phyloP scores from a whole-genome alignment of 2,888 invertebrate genomes.

The Drosophila affinis region DNA sequence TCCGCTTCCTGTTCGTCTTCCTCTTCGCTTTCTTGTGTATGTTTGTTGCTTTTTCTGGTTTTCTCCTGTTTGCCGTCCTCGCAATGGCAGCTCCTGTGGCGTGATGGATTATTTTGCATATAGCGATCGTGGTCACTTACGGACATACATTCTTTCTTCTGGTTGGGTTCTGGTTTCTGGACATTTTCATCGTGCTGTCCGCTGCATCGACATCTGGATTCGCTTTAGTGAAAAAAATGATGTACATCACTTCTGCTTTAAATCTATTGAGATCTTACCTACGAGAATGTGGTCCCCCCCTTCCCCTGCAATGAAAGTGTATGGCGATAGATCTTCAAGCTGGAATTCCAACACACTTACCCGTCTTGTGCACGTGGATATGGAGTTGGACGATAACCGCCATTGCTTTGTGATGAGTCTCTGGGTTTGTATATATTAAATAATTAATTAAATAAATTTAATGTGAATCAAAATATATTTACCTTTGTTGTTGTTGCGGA shows the following conservation, averaged over 20 bases:
- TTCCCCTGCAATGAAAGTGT: neutral
- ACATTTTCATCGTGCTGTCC: neutral
- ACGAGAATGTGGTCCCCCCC: too few species aligned
- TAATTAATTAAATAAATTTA: neutral
- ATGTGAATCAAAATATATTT: neutral
- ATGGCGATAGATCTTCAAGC: neutral
- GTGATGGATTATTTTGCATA: constrained; percentile 5
- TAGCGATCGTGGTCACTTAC: constrained; percentile 4
- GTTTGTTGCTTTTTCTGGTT: neutral
- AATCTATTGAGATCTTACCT: neutral
- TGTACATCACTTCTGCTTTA: neutral
- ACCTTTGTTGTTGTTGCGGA: neutral
- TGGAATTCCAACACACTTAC: neutral
- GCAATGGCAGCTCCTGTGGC: neutral
- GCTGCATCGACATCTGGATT: neutral
- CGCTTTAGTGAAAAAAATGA: neutral
- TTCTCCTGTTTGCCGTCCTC: neutral
- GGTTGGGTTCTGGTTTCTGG: neutral
- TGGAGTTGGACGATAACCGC: neutral
- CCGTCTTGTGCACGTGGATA: neutral
- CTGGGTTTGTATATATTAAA: neutral
- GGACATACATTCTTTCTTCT: neutral
- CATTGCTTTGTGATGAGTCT: neutral
- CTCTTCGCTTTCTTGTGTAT: too few species aligned
- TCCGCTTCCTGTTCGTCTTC: too few species aligned